Base-by-base conservation (phyloP, 2,888 invertebrate genomes). In the Euplexia lucipara region DNA sequence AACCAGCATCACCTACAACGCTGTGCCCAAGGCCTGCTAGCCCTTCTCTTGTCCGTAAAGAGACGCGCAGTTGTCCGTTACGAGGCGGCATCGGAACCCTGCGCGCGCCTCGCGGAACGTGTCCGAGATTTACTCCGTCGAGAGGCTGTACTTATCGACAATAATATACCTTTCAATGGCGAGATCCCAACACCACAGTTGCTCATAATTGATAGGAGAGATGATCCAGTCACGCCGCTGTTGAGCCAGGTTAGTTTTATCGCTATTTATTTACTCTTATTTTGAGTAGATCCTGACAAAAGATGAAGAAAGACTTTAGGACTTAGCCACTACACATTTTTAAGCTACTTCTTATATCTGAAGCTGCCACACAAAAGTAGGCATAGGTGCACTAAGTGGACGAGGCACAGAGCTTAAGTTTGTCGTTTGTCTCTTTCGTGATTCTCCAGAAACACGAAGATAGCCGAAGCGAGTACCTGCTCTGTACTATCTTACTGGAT, bases 201-300 rank as follows among this genome's bases (percentile, higher is more conserved):
- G 63, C 91, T 99, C 35, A 97, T 99, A 71, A 88, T 99, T 39
- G 99, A 99, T 90, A 96, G 99, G 77, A 96, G 98, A 81, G 98
- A 98, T 88, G 99, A 99, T 93, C 98, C 99, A 0, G 97, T 99
- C 8, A 99, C 99, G 0, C 99, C 99, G 0, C 92, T 99, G 60
- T 93, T 99, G 34, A 99, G 98, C 92, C 98, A 98, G 95, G 97
- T 97, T 56, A 48, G 70, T 66, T 26, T 3, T 34, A 20, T 30
- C 3, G 16, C 12, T 20, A 44, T 1, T 14, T 12, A 18, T 3
- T 59, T 7, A 9, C 5, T 26, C 2, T 26, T 26, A 5, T 26
- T 3, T 26, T 5, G 26, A 26, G 26, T 26, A 26, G 26, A 26
- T 26, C 26, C 26, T 26, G 26, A 5, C 26, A 26, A 26, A n/a